A percentile compares a stretch with the other conserved stretches of the same genome.
Conservation (phyloP, 2,797 vertebrate genomes). For the Typhlichthys subterraneus region DNA sequence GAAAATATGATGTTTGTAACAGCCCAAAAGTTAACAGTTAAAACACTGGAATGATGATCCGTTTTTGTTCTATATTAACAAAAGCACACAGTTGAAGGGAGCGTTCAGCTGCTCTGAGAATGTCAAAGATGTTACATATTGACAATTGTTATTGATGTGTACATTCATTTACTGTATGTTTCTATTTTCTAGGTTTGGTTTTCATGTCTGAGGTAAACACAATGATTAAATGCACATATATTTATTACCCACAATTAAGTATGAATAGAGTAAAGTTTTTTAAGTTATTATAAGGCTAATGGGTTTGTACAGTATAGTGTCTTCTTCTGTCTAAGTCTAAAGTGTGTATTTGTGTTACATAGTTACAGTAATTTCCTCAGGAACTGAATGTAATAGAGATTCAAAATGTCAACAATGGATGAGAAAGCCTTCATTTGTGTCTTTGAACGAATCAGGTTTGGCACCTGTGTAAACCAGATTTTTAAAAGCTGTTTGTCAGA, state of each 20-base stretch:
- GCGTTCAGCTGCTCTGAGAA: constrained; percentile 1
- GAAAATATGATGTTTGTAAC: background rate
- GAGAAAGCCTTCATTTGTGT: too few species aligned
- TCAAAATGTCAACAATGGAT: too few species aligned
- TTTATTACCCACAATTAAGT: background rate
- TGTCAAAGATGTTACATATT: constrained; percentile 4
- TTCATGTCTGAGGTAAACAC: background rate
- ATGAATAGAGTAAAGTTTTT: background rate
- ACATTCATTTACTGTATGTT: background rate
- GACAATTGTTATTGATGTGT: constrained; percentile 7
- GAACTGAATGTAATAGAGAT: too few species aligned
- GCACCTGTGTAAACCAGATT: too few species aligned
- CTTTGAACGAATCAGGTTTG: too few species aligned
- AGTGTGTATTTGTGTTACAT: background rate
- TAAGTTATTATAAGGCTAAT: background rate
- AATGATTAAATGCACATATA: background rate
- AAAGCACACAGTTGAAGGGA: constrained; percentile 29
- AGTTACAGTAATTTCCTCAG: too few species aligned
- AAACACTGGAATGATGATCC: constrained; percentile 12
- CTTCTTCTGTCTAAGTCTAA: constrained; percentile 1
- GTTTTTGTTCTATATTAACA: constrained; percentile 2
- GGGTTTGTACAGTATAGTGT: background rate
- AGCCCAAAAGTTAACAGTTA: background rate
- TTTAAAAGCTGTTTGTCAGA: too few species aligned
- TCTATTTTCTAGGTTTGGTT: background rate